Conservation (phyloP, 2,888 invertebrate genomes). For the Portevinia maculata region DNA sequence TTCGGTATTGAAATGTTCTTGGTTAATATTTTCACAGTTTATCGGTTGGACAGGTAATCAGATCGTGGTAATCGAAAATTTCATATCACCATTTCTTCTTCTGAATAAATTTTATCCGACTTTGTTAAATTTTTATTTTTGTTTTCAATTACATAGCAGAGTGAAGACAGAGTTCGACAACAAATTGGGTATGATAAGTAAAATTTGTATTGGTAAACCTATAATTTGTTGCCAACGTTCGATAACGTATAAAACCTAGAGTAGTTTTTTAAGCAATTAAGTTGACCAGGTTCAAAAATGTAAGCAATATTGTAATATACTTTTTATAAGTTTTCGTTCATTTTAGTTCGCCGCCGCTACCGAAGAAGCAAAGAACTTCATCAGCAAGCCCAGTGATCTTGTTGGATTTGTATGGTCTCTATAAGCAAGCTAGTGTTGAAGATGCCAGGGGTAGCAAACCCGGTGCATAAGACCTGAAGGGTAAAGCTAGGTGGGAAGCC, state of each 20-base stretch:
- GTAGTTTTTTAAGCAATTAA: slow-evolving; percentile 10
- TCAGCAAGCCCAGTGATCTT: slow-evolving; percentile 91
- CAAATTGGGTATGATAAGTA: slow-evolving; percentile 23
- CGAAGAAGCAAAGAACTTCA: slow-evolving; percentile 89
- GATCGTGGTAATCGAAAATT: too few species aligned
- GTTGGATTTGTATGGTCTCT: slow-evolving; percentile 92
- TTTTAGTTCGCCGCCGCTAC: slow-evolving; percentile 88
- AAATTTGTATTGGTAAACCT: neutral
- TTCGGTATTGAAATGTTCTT: too few species aligned
- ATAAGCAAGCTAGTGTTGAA: slow-evolving; percentile 92
- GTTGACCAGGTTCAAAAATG: slow-evolving; percentile 31
- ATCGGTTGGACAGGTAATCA: too few species aligned
- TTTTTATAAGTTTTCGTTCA: too few species aligned
- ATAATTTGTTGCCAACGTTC: neutral
- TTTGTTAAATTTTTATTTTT: too few species aligned
- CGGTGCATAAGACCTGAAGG: slow-evolving; percentile 93
- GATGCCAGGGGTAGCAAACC: slow-evolving; percentile 92
- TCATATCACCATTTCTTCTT: too few species aligned
- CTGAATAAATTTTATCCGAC: too few species aligned
- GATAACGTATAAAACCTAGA: slow-evolving; percentile 46
- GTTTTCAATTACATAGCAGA: too few species aligned
- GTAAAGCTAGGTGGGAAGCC: slow-evolving; percentile 96
- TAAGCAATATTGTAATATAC: neutral
- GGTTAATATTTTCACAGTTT: too few species aligned
- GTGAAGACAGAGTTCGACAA: too few species aligned